Conservation (phyloP, 1,140 invertebrate species). For the Portunus trituberculatus region DNA sequence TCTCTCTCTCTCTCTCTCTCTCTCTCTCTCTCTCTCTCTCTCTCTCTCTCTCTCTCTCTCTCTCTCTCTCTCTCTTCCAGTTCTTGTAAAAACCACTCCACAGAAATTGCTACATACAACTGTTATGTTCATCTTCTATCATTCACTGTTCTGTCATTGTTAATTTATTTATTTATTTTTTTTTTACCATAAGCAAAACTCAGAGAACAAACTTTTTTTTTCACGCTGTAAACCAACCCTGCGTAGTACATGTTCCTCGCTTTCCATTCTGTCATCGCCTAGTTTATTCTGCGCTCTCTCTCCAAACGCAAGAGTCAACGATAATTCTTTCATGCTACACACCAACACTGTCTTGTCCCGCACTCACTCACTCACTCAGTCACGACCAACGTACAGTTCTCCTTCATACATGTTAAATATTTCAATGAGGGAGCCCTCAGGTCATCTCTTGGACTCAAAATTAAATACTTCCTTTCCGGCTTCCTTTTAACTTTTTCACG, state of each 20-base stretch:
- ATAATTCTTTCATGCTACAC: too few species aligned
- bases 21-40: neutral
- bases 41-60: neutral
- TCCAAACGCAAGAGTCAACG: neutral
- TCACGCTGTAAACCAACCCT: too few species aligned
- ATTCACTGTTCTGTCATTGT: too few species aligned
- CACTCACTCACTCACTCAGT: neutral
- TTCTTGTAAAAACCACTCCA: too few species aligned
- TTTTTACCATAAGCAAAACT: too few species aligned
- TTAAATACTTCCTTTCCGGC: neutral
- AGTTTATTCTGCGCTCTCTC: neutral
- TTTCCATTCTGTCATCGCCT: neutral
- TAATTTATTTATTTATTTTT: too few species aligned
- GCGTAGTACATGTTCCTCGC: neutral
- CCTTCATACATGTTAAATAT: neutral
- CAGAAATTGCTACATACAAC: too few species aligned
- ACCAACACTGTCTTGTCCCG: neutral
- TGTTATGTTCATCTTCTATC: too few species aligned
- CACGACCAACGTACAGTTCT: neutral
- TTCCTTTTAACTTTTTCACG: neutral
- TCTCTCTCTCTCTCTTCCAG: neutral
- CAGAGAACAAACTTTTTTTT: too few species aligned
- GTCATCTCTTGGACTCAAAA: neutral
- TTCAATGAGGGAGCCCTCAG: too few species aligned
- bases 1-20: constrained; percentile 50